phyloP scores from a whole-genome alignment of 2,797 vertebrate genomes.

The Tenualosa thibaudeaui region DNA sequence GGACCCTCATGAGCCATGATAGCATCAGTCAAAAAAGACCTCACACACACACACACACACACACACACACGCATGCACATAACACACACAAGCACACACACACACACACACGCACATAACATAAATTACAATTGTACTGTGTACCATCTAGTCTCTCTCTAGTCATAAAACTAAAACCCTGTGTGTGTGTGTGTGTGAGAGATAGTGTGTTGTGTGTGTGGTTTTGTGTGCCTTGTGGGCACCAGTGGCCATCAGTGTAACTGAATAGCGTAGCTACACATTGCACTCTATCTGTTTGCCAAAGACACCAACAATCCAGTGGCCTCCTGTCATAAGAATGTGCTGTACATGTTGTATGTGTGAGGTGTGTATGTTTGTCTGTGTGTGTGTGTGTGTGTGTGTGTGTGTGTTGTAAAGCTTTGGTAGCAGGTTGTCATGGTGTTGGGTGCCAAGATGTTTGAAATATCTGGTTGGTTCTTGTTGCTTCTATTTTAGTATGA shows the following conservation, averaged over 20 bases:
- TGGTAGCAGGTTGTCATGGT: conserved; percentile 13
- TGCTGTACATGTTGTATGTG: too few species aligned
- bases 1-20: not conserved
- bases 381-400: not conserved
- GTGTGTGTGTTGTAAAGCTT: not conserved
- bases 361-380: not conserved
- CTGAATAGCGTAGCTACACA: too few species aligned
- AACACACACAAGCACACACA: not conserved
- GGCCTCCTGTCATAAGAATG: not conserved
- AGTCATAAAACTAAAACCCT: not conserved
- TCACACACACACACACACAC: not conserved
- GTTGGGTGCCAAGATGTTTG: not conserved
- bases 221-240: too few species aligned
- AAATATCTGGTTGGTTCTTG: not conserved
- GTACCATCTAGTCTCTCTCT: too few species aligned
- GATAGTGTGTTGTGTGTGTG: too few species aligned
- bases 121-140: too few species aligned
- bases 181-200: not conserved
- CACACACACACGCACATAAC: not conserved
- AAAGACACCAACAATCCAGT: not conserved
- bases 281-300: too few species aligned
- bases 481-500: not conserved
- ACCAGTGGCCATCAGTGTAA: too few species aligned
- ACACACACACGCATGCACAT: not conserved
- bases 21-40: not conserved